These are phyloP conservation scores for Caenorhabditis becei DNA, from an alignment of 2,888 invertebrate species.

Conservation along the genomic window DNA sequence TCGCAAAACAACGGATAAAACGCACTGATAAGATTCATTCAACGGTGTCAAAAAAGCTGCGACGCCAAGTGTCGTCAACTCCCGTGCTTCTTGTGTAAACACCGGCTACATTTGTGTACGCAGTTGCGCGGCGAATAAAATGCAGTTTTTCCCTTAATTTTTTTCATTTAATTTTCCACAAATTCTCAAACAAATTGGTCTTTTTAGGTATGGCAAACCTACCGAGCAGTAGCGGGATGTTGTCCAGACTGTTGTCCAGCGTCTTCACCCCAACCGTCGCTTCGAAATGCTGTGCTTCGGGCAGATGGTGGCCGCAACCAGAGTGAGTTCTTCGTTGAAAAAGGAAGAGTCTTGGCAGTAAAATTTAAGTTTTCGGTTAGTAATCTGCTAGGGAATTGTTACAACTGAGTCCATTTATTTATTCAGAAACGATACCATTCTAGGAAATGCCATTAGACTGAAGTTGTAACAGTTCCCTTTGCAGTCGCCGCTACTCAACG, in stretches of 20 bases:
- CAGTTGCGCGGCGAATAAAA: slow-evolving; percentile 29
- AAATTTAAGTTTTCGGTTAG: neutral
- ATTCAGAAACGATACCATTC: slow-evolving; percentile 4
- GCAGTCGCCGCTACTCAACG: slow-evolving; percentile 54
- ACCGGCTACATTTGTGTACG: slow-evolving; percentile 20
- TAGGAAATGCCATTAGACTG: slow-evolving; percentile 1
- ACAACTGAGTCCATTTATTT: slow-evolving; percentile 41
- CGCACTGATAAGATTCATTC: slow-evolving; percentile 1
- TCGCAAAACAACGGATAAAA: slow-evolving; percentile 11
- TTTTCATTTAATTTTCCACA: neutral
- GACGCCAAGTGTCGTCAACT: slow-evolving; percentile 34
- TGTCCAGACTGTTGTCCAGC: slow-evolving; percentile 49
- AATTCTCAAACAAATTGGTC: neutral
- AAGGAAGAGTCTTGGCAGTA: slow-evolving; percentile 13
- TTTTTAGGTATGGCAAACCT: slow-evolving; percentile 57
- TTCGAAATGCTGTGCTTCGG: slow-evolving; percentile 69
- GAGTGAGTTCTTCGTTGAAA: slow-evolving; percentile 66
- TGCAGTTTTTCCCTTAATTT: neutral
- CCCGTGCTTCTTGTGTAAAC: slow-evolving; percentile 34
- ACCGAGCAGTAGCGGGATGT: slow-evolving; percentile 48
- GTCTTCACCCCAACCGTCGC: slow-evolving; percentile 32
- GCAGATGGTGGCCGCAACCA: slow-evolving; percentile 80
- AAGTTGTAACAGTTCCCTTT: slow-evolving; percentile 58
- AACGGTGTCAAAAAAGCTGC: slow-evolving; percentile 13
- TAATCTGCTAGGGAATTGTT: slow-evolving; percentile 40